These are phyloP conservation scores for Arenicola marina DNA, from an alignment of 2,888 invertebrate species.

Conservation along the genomic window DNA sequence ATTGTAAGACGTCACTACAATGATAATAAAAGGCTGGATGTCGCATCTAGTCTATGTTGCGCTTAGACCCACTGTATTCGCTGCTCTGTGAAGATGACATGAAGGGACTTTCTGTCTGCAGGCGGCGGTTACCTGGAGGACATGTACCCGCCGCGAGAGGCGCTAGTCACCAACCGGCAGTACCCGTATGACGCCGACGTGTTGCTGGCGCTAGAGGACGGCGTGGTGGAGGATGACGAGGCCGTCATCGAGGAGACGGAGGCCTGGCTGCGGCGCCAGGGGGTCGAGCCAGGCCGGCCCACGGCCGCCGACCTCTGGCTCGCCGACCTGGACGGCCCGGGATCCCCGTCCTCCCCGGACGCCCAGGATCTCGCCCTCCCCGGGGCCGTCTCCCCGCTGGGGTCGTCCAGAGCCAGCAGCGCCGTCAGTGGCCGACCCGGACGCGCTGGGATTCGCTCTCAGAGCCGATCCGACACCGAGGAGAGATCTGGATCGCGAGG, in stretches of 20 bases:
- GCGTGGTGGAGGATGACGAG: conserved; percentile 17
- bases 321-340: too few relatives aligned
- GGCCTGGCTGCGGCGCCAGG: conserved; percentile 17
- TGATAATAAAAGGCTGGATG: neutral
- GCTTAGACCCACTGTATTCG: neutral
- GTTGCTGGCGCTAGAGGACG: conserved; percentile 10
- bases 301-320: too few relatives aligned
- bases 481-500: too few relatives aligned
- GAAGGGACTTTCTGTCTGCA: neutral
- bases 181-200: conserved; percentile 7
- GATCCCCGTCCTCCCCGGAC: too few relatives aligned
- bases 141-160: conserved; percentile 45
- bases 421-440: too few relatives aligned
- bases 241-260: conserved; percentile 23
- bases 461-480: too few relatives aligned
- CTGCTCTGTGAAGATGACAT: too few relatives aligned
- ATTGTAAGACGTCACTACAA: neutral
- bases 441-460: too few relatives aligned
- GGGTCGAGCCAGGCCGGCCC: too few relatives aligned
- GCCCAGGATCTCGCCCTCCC: too few relatives aligned
- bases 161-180: conserved; percentile 9
- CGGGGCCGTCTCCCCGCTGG: too few relatives aligned
- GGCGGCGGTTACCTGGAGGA: conserved; percentile 52
- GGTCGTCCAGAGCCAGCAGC: too few relatives aligned
- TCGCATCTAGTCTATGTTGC: neutral